Conservation (phyloP, 2,888 invertebrate species). For the Ceramica pisi region DNA sequence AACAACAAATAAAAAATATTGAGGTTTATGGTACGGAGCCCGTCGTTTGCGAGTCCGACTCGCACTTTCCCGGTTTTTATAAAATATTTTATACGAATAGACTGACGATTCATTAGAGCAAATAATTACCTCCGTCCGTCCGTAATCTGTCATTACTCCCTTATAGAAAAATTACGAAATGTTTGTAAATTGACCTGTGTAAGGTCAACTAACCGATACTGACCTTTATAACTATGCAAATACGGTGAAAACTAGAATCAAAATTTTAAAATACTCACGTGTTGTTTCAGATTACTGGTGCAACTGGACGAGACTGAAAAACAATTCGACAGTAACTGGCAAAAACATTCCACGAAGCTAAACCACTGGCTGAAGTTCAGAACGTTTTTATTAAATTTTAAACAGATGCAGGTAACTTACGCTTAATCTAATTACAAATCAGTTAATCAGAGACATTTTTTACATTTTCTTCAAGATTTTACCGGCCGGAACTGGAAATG, state of each 20-base stretch:
- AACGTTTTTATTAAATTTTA: slow-evolving; percentile 98
- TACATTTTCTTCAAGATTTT: slow-evolving; percentile 70
- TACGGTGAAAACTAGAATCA: not conserved
- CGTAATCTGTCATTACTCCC: too few relatives aligned
- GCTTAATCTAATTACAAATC: slow-evolving; percentile 52
- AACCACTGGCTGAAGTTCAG: slow-evolving; percentile 97
- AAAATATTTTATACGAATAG: too few relatives aligned
- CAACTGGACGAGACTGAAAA: slow-evolving; percentile 98
- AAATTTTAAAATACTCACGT: slow-evolving; percentile 2
- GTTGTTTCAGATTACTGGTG: slow-evolving; percentile 93
- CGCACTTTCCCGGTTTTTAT: too few relatives aligned
- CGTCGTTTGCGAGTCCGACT: too few relatives aligned
- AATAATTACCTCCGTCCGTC: too few relatives aligned
- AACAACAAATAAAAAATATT: too few relatives aligned
- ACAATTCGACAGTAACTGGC: slow-evolving; percentile 98
- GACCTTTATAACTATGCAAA: not conserved
- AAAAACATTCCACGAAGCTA: slow-evolving; percentile 96
- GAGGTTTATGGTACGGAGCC: too few relatives aligned
- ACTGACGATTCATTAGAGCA: too few relatives aligned
- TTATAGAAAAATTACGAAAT: too few relatives aligned
- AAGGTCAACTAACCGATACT: slow-evolving; percentile 1
- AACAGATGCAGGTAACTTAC: slow-evolving; percentile 94
- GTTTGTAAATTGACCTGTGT: too few relatives aligned
- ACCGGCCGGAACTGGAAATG: slow-evolving; percentile 84
- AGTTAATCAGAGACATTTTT: not conserved